These are phyloP conservation scores for Ditylenchus dipsaci DNA, from an alignment of 1,140 invertebrate species.

Conservation along the genomic window DNA sequence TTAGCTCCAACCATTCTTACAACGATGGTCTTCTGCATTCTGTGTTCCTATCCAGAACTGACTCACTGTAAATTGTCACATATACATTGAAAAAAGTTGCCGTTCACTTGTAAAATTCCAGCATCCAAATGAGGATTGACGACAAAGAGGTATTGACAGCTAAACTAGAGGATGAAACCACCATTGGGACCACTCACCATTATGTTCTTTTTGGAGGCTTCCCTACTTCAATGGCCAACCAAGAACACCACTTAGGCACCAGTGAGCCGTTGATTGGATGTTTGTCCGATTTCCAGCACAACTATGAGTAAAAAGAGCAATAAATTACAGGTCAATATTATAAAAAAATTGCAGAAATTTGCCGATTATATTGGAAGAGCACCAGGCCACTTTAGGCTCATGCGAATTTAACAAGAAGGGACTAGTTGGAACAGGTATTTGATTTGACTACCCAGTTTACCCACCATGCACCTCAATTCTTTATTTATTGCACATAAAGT, in stretches of 20 bases:
- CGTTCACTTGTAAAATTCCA: not conserved
- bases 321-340: not conserved
- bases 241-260: slow-evolving; percentile 44
- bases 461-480: too few species aligned
- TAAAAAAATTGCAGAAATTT: slow-evolving; percentile 41
- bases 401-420: slow-evolving; percentile 28
- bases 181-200: slow-evolving; percentile 35
- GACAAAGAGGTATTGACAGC: slow-evolving; percentile 47
- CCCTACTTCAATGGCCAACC: slow-evolving; percentile 17
- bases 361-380: slow-evolving; percentile 50
- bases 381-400: slow-evolving; percentile 48
- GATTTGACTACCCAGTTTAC: not conserved
- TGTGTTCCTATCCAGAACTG: slow-evolving; percentile 49
- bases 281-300: slow-evolving; percentile 52
- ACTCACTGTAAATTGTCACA: slow-evolving; percentile 32
- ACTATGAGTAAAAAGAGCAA: slow-evolving; percentile 44
- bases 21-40: slow-evolving; percentile 53
- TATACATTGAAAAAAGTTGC: not conserved
- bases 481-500: too few species aligned
- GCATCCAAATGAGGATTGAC: slow-evolving; percentile 47
- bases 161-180: slow-evolving; percentile 40
- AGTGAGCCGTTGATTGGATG: slow-evolving; percentile 48
- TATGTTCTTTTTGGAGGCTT: slow-evolving; percentile 38
- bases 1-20: slow-evolving; percentile 45
- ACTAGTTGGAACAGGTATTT: not conserved